A percentile compares a stretch with the other conserved stretches of the same genome.
phyloP scores from a whole-genome alignment of 1,140 invertebrate species.

The Cheumatopsyche charites region DNA sequence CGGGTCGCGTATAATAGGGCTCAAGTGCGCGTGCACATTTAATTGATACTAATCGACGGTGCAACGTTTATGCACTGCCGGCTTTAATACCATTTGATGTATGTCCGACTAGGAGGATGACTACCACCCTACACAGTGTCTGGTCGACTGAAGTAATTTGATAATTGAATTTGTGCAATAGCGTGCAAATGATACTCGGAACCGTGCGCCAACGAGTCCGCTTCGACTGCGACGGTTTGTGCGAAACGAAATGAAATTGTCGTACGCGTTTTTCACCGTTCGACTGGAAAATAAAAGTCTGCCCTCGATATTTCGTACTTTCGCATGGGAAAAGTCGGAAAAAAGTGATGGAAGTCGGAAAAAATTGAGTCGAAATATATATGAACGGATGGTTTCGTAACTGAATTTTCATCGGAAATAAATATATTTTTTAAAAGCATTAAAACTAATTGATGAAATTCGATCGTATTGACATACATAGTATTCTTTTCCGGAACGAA shows the following conservation, averaged over 20 bases:
- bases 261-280: no score
- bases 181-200: conserved; percentile 47
- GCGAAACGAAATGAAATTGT: conserved; percentile 4
- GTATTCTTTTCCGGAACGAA: no score
- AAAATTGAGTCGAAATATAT: no score
- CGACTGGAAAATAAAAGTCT: no score
- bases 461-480: no score
- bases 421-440: no score
- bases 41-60: conserved; percentile 30
- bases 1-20: not conserved
- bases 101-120: conserved; percentile 1
- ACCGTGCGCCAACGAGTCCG: conserved; percentile 30
- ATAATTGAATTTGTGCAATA: conserved; percentile 50
- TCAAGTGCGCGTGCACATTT: conserved; percentile 8
- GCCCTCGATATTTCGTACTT: no score
- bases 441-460: no score
- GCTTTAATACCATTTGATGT: conserved; percentile 29
- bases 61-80: conserved; percentile 9
- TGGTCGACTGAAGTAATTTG: conserved; percentile 47
- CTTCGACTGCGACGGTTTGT: conserved; percentile 15
- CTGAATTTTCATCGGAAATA: no score
- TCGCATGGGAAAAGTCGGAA: no score
- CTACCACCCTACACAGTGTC: conserved; percentile 1
- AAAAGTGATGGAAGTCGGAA: no score
- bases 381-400: no score